Percentiles rank a stretch among this genome's conserved stretches.
phyloP scores from a whole-genome alignment of 92 coral and sea anemone genomes.

The Metridium senile region DNA sequence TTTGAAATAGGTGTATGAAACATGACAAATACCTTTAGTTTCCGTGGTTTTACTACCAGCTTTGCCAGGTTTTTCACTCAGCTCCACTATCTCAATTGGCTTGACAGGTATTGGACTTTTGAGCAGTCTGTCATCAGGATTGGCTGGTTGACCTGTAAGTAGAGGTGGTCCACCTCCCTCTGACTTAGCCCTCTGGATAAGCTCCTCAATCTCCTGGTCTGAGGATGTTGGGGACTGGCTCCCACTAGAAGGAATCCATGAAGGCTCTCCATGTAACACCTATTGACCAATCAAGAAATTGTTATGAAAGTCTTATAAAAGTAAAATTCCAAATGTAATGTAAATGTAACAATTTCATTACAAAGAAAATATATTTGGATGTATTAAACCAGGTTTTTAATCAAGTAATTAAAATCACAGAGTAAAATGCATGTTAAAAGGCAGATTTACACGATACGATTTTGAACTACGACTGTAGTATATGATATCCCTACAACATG shows the following conservation, averaged over 20 bases:
- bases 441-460: too few relatives aligned
- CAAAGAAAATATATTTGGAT: too few relatives aligned
- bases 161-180: slow-evolving; percentile 37
- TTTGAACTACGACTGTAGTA: too few relatives aligned
- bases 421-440: too few relatives aligned
- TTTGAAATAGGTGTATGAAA: too few relatives aligned
- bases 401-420: too few relatives aligned
- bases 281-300: neutral
- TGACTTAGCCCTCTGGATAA: slow-evolving; percentile 19
- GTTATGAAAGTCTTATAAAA: neutral
- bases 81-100: slow-evolving; percentile 6
- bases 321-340: too few relatives aligned
- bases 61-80: neutral
- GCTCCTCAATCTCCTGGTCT: slow-evolving; percentile 43
- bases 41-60: neutral
- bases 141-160: slow-evolving; percentile 40
- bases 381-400: too few relatives aligned
- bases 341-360: too few relatives aligned
- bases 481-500: too few relatives aligned
- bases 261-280: slow-evolving; percentile 81
- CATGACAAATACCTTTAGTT: neutral
- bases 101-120: slow-evolving; percentile 34
- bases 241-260: slow-evolving; percentile 79
- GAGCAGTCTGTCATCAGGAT: slow-evolving; percentile 18
- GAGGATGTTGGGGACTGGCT: slow-evolving; percentile 60